Conservation (phyloP, 1,140 invertebrate genomes). For the Ptiloglossa arizonensis region DNA sequence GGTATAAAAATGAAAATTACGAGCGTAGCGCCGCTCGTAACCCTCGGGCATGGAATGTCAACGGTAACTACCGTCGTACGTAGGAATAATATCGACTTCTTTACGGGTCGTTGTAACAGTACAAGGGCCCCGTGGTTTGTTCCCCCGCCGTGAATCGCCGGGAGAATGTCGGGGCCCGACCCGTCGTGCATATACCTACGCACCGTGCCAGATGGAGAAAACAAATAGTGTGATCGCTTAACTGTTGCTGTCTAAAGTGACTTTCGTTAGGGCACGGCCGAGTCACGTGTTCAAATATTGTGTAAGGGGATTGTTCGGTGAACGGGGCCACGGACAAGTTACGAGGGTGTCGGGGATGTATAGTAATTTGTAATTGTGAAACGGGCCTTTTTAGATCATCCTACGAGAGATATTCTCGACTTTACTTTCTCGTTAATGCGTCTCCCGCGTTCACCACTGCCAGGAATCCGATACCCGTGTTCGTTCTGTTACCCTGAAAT, state of each 20-base stretch:
- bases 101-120: conserved; percentile 58
- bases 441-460: too few species aligned
- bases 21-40: conserved; percentile 36
- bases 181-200: conserved; percentile 42
- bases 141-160: conserved; percentile 49
- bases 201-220: conserved; percentile 61
- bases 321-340: conserved; percentile 23
- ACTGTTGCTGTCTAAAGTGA: conserved; percentile 54
- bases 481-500: too few species aligned
- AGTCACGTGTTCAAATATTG: conserved; percentile 65
- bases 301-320: conserved; percentile 34
- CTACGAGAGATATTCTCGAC: too few species aligned
- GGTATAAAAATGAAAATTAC: conserved; percentile 45
- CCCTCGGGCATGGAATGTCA: conserved; percentile 54
- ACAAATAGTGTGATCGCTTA: conserved; percentile 64
- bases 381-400: too few species aligned
- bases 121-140: conserved; percentile 36
- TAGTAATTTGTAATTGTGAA: background rate
- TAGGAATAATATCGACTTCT: conserved; percentile 64
- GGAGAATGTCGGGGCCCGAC: conserved; percentile 46
- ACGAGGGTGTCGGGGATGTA: conserved; percentile 8
- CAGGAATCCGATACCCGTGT: too few species aligned
- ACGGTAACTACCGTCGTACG: conserved; percentile 58
- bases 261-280: conserved; percentile 40
- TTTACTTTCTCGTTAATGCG: too few species aligned